These are phyloP conservation scores for Sinopyrophorus schimmeli DNA, from an alignment of 2,888 invertebrate species.

Conservation along the genomic window DNA sequence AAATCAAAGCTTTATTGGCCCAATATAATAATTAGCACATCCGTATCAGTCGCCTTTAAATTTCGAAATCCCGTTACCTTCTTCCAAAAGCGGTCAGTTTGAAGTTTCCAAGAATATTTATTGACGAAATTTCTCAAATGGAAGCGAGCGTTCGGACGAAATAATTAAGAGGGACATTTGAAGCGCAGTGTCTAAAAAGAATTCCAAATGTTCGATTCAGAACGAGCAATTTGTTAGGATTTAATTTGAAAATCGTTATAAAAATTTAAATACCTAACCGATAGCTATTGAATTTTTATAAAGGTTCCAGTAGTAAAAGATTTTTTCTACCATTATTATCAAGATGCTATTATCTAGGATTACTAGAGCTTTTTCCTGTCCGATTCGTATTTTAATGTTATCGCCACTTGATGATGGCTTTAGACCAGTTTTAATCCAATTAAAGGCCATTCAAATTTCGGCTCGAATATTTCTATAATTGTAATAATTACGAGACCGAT, in stretches of 20 bases:
- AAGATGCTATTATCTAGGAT: conserved; percentile 25
- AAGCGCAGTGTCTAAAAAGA: too few species aligned
- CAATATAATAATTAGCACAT: conserved; percentile 14
- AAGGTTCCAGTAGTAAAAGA: conserved; percentile 15
- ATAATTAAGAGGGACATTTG: too few species aligned
- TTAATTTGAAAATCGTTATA: conserved; percentile 15
- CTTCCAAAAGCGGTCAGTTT: too few species aligned
- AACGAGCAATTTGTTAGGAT: conserved; percentile 23
- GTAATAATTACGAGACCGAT: conserved; percentile 22
- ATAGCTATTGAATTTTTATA: conserved; percentile 9
- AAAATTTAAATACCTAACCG: conserved; percentile 16
- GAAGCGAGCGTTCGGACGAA: too few species aligned
- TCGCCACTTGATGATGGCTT: conserved; percentile 12
- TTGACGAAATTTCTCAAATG: too few species aligned
- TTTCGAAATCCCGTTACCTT: conserved; percentile 6
- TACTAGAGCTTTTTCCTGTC: conserved; percentile 21
- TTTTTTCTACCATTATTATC: conserved; percentile 22
- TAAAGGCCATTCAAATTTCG: conserved; percentile 24
- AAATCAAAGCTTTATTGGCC: conserved; percentile 9
- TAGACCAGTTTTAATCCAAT: conserved; percentile 22
- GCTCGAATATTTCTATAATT: conserved; percentile 26
- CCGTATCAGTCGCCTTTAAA: conserved; percentile 1
- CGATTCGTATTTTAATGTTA: conserved; percentile 19
- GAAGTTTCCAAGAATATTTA: too few species aligned
- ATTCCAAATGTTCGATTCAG: too few species aligned